A percentile compares a stretch with the other conserved stretches of the same genome.
phyloP scores from a whole-genome alignment of 2,113 vertebrate species.

The Raja brachyura region DNA sequence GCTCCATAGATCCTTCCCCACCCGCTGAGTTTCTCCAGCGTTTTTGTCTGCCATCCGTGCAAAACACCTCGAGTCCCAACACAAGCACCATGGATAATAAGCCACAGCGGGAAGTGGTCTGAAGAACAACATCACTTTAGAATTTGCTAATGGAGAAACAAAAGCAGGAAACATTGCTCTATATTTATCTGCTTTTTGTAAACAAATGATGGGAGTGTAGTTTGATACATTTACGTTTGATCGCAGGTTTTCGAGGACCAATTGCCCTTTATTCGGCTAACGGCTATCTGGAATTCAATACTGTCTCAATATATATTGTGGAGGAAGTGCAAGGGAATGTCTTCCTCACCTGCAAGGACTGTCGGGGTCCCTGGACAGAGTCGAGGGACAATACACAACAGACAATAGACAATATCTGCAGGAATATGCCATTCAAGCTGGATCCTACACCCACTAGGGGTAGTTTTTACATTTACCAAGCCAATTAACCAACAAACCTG shows the following conservation, averaged over 20 bases:
- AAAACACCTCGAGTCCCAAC: not conserved
- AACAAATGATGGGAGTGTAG: not conserved
- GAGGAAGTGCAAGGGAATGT: too few relatives aligned
- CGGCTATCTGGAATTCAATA: not conserved
- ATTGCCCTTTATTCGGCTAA: not conserved
- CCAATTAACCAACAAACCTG: too few relatives aligned
- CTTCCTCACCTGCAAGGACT: too few relatives aligned
- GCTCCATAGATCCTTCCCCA: too few relatives aligned
- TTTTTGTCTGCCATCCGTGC: slow-evolving; percentile 35
- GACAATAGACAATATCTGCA: too few relatives aligned
- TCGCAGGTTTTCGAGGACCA: too few relatives aligned
- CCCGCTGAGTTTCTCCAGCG: too few relatives aligned
- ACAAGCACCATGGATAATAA: not conserved
- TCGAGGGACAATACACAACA: too few relatives aligned
- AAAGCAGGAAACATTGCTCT: not conserved
- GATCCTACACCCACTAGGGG: too few relatives aligned
- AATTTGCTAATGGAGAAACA: not conserved
- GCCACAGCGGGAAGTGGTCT: not conserved
- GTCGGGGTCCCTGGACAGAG: too few relatives aligned
- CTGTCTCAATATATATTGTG: not conserved
- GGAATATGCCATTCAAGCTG: too few relatives aligned
- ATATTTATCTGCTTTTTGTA: slow-evolving; percentile 2
- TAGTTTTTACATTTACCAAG: too few relatives aligned
- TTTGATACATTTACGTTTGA: not conserved
- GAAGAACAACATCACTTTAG: not conserved